Conservation (phyloP, 2,797 vertebrate genomes). For the Gallinago stenura region DNA sequence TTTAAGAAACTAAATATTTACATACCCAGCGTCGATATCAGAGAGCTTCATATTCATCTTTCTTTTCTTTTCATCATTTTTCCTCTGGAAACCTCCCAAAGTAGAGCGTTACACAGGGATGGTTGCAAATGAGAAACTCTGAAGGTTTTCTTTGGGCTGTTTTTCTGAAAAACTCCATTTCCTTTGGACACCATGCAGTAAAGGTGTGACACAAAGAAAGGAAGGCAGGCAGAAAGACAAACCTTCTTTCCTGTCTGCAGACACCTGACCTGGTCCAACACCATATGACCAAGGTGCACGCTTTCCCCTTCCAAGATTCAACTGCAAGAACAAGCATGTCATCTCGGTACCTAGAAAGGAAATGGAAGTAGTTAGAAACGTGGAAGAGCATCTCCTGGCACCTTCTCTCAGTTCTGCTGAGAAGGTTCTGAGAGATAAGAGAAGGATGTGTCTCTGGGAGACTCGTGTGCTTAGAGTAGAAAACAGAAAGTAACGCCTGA, state of each 20-base stretch:
- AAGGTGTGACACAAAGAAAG: background rate
- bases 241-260: background rate
- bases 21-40: background rate
- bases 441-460: background rate
- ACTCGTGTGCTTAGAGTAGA: background rate
- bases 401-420: background rate
- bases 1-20: background rate
- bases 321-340: background rate
- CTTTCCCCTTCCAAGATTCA: background rate
- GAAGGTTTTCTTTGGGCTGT: background rate
- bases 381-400: background rate
- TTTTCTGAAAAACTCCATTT: background rate
- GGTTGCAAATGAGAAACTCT: background rate
- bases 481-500: background rate
- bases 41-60: background rate
- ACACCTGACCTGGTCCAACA: background rate
- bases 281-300: rapidly evolving
- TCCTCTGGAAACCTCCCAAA: background rate
- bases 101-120: background rate
- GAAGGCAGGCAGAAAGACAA: background rate
- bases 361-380: background rate
- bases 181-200: background rate
- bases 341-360: background rate
- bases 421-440: background rate
- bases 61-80: too few species aligned